A percentile compares a stretch with the other conserved stretches of the same genome.
Conservation (phyloP, 1,140 invertebrate species). For the Nephila pilipes region DNA sequence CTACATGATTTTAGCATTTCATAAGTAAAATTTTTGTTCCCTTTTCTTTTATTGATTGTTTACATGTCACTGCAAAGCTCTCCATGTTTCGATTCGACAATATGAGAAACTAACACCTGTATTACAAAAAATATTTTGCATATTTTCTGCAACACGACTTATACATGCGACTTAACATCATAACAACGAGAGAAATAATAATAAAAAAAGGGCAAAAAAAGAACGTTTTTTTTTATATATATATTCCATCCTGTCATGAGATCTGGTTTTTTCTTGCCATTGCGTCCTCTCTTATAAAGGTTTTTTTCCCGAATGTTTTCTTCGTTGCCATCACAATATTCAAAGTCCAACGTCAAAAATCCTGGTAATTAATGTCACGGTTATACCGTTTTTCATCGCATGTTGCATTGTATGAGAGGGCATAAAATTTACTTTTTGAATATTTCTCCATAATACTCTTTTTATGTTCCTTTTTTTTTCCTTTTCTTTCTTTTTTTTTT, state of each 20-base stretch:
- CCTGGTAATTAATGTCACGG: slow-evolving; percentile 16
- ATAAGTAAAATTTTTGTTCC: not conserved
- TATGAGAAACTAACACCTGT: not conserved
- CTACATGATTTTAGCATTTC: not conserved
- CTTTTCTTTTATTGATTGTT: not conserved
- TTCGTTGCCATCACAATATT: slow-evolving; percentile 4
- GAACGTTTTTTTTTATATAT: not conserved
- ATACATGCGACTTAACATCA: not conserved
- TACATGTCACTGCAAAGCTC: not conserved
- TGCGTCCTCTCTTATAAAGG: not conserved
- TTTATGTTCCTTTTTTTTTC: not conserved
- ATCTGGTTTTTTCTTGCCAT: not conserved
- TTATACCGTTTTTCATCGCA: slow-evolving; percentile 17
- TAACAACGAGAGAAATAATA: not conserved
- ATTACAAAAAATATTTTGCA: not conserved
- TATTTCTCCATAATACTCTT: slow-evolving; percentile 43
- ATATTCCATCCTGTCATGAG: not conserved
- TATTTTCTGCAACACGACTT: not conserved
- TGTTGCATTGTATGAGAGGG: slow-evolving; percentile 7
- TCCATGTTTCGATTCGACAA: not conserved
- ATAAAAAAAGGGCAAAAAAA: not conserved
- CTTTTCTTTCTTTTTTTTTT: not conserved
- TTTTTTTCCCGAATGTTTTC: not conserved
- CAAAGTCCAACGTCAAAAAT: slow-evolving; percentile 2
- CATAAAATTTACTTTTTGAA: slow-evolving; percentile 59